Evolutionary conservation across 2,888 invertebrate genomes (phyloP), one percentile per base, ranked within the genome.

Genomic region (Lottia gigantea): DNA sequence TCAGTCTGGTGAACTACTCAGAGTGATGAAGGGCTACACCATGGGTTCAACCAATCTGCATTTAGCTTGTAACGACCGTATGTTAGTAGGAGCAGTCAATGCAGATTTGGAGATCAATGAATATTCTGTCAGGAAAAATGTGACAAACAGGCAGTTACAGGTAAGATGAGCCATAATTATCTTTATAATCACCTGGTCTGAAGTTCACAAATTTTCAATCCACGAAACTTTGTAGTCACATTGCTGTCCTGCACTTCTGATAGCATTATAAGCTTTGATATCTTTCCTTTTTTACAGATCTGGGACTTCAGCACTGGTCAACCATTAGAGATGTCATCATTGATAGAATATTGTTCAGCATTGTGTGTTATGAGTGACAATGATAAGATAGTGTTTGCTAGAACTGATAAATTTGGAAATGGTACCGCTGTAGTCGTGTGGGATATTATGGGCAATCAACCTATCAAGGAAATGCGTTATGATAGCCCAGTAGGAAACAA

Each of bases 281-380:
- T 11, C 40, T 40, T 40, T 40, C 11, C 25, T 69, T 68, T n/a
- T 14, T 73, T 78, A 26, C 73, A 88, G 89, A 85, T 87, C 63
- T 89, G 89, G 89, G 88, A 89, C 79, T 87, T 87, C 75, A 78
- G 75, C 46, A 83, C 85, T 14, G 89, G 88, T 4, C 79, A 76
- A 62, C 87, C 88, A 23, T 75, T 88, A 69, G 84, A 83, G 61
- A 88, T 88, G 87, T 55, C 55, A 3, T 82, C 83, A 1, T 77
- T 81, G 45, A 82, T 81, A 14, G 86, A 88, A 74, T 82, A 85
- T 66, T 88, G 88, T 74, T 87, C 89, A 0, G 88, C 88, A 6
- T 76, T 86, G 46, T 83, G 85, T 71, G 81, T 88, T 61, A 87
- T 88, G 85, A 79, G 80, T 69, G 87, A 88, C 71, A 85, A 83